These are phyloP conservation scores for Trichogramma dendrolimi DNA, from an alignment of 2,888 invertebrate genomes.

Conservation along the genomic window DNA sequence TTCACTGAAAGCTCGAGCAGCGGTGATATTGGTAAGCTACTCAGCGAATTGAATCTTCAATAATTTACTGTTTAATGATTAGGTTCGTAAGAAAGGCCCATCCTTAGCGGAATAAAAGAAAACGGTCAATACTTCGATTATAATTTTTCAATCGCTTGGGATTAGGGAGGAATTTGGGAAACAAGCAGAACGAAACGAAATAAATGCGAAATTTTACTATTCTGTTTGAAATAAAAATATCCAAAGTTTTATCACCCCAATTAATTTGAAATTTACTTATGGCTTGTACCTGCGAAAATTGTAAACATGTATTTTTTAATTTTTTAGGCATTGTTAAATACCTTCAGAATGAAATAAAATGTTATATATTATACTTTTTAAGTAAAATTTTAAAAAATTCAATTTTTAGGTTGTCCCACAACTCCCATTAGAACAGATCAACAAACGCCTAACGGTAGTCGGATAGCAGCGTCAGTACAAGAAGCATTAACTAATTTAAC, in stretches of 20 bases:
- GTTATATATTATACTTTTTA: neutral
- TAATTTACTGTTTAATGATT: too few species aligned
- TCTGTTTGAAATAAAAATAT: too few species aligned
- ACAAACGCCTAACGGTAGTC: conserved; percentile 41
- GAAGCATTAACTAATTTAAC: conserved; percentile 76
- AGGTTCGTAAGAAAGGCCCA: too few species aligned
- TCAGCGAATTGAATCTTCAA: conserved; percentile 31
- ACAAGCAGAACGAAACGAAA: too few species aligned
- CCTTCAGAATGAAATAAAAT: neutral
- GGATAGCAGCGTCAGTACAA: conserved; percentile 59
- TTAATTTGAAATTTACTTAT: neutral
- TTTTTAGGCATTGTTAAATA: too few species aligned
- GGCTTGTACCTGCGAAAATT: neutral
- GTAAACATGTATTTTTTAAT: too few species aligned
- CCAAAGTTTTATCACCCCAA: too few species aligned
- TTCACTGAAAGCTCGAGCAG: conserved; percentile 96
- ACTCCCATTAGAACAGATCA: conserved; percentile 54
- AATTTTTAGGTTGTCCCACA: conserved; percentile 60
- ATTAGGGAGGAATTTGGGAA: too few species aligned
- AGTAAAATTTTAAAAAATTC: neutral
- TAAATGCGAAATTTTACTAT: too few species aligned
- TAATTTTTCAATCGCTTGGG: too few species aligned
- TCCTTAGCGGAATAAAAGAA: too few species aligned
- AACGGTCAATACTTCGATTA: too few species aligned
- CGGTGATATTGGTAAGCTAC: conserved; percentile 73